Base-by-base conservation (phyloP, 2,888 invertebrate genomes). In the Hybos culiciformis region DNA sequence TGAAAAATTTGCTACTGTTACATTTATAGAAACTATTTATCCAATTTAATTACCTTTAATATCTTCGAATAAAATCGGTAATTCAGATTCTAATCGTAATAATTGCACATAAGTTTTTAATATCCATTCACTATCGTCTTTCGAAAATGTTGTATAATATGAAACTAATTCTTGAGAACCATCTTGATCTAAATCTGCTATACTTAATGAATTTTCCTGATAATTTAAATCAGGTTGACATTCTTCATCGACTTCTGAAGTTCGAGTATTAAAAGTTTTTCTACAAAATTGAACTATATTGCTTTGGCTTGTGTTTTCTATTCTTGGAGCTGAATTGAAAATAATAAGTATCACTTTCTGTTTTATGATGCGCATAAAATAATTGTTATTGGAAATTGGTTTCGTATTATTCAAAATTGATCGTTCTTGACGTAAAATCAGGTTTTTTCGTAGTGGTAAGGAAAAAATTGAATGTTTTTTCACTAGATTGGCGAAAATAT, bases 271-370 rank as follows among this genome's bases (percentile, higher is more conserved):
- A n/a, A n/a, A n/a, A n/a, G n/a, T n/a, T n/a, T n/a, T n/a, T n/a
- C n/a, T n/a, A 63, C 86, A 87, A 48, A 86, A 72, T 59, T 85
- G 84, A 3, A 77, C 71, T 38, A 86, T 74, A 51, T 83, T 79
- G n/a, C 77, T 80, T 56, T 82, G 79, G 56, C 83, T 84, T 2
- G 81, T 79, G 61, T 86, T 84, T 39, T 83, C 81, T 52, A 78
- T 78, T 54, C 80, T 79, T 1, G 78, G 77, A 8, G 77, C 73
- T 45, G 78, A 77, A 59, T 84, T 82, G 59, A 84, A 83, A 14
- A 82, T 74, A n/a, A 86, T 77, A 39, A 86, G 65, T n/a, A 83
- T 74, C 31, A 84, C 79, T 23, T 78, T 73, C 60, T 86, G 86
- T 1, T 75, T 78, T 45, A 81, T 71, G 53, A 72, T 71, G 59